Base-by-base conservation (phyloP, 2,888 invertebrate genomes). In the Ennomos erosarius region DNA sequence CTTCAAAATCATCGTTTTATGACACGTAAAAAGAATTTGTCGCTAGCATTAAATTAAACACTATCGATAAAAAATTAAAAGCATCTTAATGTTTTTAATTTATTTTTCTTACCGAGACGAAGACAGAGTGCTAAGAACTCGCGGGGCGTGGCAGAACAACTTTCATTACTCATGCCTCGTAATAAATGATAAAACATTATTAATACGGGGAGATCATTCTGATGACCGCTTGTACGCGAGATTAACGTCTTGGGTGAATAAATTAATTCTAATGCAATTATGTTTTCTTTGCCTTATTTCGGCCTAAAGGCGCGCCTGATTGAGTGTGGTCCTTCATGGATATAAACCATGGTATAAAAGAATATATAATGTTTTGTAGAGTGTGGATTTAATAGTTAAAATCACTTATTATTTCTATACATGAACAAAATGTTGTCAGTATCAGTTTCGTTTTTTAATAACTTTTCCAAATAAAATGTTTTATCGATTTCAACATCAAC, bases 121-220 rank as follows among this genome's bases (percentile, higher is more conserved):
- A 90, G 91, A 91, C 85, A 75, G 86, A 90, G 87, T 86, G 84
- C 78, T 75, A 82, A 71, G 79, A 81, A 79, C 82, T 83, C 79
- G 84, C 84, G 83, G 89, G 90, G 92, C 91, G 91, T 88, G 90
- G 84, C 85, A 67, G 84, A 76, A 82, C 84, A 85, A 90, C 85
- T 90, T 90, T 89, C 92, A 92, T 92, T 91, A 92, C 91, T 91
- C 91, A 90, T 77, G 75, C 78, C 79, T 80, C 78, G 83, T 92
- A 89, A 92, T 90, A 92, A 92, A 92, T 92, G 90, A 92, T 92
- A 92, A 91, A 88, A 90, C 90, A 92, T 92, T 92, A 92, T 92
- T 91, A 92, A 91, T 91, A 87, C 81, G 81, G 76, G 73, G 82
- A 83, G 88, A 90, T 90, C 88, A 85, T 76, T 78, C 79, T 80